Evolutionary conservation across 37 sponge, comb jelly and placozoan genomes (phyloP).

Genomic region (Lycopodina hypogea): DNA sequence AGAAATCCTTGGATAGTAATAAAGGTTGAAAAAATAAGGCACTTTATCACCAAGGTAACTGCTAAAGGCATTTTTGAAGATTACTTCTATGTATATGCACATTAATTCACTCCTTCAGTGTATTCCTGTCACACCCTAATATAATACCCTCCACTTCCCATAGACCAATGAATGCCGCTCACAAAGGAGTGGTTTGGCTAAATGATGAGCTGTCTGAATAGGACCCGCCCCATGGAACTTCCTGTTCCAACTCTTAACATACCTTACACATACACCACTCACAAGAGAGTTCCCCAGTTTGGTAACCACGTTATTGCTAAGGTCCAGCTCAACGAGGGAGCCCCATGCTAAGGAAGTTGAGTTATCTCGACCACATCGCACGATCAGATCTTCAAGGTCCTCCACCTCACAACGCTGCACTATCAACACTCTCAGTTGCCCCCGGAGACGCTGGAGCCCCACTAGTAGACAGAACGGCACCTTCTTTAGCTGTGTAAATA

Average conservation of each 20-base stretch:
- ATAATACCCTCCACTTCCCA: no score
- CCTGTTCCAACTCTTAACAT: not conserved
- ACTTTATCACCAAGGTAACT: no score
- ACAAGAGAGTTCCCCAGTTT: slow-evolving; percentile 59
- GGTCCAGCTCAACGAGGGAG: slow-evolving; percentile 49
- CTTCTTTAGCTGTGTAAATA: slow-evolving; percentile 53
- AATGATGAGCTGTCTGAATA: no score
- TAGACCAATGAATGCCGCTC: no score
- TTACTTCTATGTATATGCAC: not conserved
- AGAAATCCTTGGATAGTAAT: no score
- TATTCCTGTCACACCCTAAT: no score
- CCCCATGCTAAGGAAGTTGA: slow-evolving; percentile 47
- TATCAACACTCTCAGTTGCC: slow-evolving; percentile 50
- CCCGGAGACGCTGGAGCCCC: slow-evolving; percentile 55
- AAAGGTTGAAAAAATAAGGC: no score
- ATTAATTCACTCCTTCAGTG: not conserved
- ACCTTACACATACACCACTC: not conserved
- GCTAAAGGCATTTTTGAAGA: no score
- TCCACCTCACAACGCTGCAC: slow-evolving; percentile 51
- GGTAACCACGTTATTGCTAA: slow-evolving; percentile 45
- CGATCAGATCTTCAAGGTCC: slow-evolving; percentile 36
- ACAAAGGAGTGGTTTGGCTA: no score
- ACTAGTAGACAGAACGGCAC: slow-evolving; percentile 39
- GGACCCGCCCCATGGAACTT: no score
- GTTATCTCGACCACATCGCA: slow-evolving; percentile 63